phyloP scores from a whole-genome alignment of 2,113 vertebrate species.

The Corythoichthys haematopterus region DNA sequence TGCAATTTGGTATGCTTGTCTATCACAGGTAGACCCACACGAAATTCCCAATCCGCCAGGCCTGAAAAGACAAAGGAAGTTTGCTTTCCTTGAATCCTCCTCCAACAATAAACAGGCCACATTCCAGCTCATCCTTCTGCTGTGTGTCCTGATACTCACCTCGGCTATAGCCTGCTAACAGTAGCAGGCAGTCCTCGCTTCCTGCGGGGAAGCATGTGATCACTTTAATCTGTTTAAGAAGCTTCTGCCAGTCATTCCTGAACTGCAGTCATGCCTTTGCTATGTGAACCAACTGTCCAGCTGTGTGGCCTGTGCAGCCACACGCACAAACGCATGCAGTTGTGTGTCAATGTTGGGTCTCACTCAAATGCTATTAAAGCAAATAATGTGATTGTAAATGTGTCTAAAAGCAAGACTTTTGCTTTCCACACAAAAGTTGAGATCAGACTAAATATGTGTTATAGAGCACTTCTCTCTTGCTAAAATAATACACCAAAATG shows the following conservation, averaged over 20 bases:
- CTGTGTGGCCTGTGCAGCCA: neutral
- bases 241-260: slow-evolving; percentile 4
- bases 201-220: slow-evolving; percentile 12
- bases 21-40: neutral
- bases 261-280: neutral
- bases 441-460: no score
- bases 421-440: no score
- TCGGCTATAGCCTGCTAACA: slow-evolving; percentile 9
- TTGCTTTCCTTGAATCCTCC: neutral
- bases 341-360: no score
- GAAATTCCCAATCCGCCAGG: neutral
- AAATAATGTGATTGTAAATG: no score
- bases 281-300: neutral
- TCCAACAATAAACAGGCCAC: neutral
- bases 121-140: slow-evolving; percentile 15
- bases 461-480: no score
- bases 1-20: neutral
- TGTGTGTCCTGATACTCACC: slow-evolving; percentile 8
- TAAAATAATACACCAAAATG: no score
- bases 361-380: neutral
- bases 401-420: no score
- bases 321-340: neutral
- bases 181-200: slow-evolving; percentile 13
- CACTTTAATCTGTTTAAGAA: slow-evolving; percentile 35
- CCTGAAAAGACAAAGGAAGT: neutral